These are phyloP conservation scores for Micropterix aruncella DNA, from an alignment of 2,888 invertebrate species.

Conservation along the genomic window DNA sequence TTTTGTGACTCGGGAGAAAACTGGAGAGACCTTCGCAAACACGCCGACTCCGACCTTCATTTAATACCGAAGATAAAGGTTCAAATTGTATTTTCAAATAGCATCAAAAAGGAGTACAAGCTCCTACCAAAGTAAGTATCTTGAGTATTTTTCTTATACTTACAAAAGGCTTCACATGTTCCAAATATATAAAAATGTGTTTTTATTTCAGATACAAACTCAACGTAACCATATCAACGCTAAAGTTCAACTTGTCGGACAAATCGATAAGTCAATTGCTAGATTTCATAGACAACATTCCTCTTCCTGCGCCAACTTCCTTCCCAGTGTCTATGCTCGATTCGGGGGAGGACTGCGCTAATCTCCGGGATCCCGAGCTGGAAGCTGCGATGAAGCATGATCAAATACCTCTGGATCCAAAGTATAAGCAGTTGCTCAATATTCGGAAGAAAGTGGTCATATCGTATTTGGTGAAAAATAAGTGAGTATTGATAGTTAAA, in stretches of 20 bases:
- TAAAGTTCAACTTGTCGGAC: slow-evolving; percentile 66
- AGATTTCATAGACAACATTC: slow-evolving; percentile 42
- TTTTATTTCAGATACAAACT: slow-evolving; percentile 55
- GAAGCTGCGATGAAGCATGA: slow-evolving; percentile 18
- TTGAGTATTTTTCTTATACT: too few species aligned
- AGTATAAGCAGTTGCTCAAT: slow-evolving; percentile 25
- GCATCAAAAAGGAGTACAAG: slow-evolving; percentile 56
- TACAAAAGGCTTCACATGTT: too few species aligned
- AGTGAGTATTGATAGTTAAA: too few species aligned
- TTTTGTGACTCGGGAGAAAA: slow-evolving; percentile 49
- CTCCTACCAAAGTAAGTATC: slow-evolving; percentile 43
- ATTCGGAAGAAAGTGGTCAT: slow-evolving; percentile 30
- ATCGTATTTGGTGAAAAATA: slow-evolving; percentile 26
- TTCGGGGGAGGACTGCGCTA: slow-evolving; percentile 28
- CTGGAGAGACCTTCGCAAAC: slow-evolving; percentile 58
- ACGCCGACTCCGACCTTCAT: slow-evolving; percentile 61
- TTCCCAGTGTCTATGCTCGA: slow-evolving; percentile 33
- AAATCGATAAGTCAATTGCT: slow-evolving; percentile 49
- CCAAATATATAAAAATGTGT: too few species aligned
- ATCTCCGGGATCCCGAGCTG: slow-evolving; percentile 14
- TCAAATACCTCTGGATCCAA: slow-evolving; percentile 25
- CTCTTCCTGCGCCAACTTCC: slow-evolving; percentile 30
- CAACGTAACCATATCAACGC: slow-evolving; percentile 52
- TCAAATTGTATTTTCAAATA: slow-evolving; percentile 56
- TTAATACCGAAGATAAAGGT: slow-evolving; percentile 53